A percentile compares a stretch with the other conserved stretches of the same genome.
Evolutionary conservation across 2,797 vertebrate species (phyloP).

Genomic region (Lepus townsendii): DNA sequence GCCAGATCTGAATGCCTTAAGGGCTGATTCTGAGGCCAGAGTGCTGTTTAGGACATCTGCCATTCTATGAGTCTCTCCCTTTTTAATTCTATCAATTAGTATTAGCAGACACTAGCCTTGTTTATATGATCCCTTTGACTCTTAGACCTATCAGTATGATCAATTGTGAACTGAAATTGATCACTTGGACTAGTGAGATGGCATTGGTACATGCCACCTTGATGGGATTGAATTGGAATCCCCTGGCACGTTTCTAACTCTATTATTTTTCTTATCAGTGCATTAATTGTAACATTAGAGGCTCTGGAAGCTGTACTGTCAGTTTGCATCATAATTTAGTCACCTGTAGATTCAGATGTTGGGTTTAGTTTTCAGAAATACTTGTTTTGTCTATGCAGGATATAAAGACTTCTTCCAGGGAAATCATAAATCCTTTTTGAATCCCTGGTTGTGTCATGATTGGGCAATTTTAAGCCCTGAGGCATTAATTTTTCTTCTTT

Average conservation of each 20-base stretch:
- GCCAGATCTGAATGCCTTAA: too few relatives aligned
- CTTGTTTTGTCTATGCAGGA: background rate
- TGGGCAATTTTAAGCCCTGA: background rate
- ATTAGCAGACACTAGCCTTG: too few relatives aligned
- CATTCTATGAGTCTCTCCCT: too few relatives aligned
- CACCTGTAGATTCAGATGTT: background rate
- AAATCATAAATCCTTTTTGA: background rate
- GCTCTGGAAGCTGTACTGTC: background rate
- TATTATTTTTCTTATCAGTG: constrained; percentile 21
- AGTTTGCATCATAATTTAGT: background rate
- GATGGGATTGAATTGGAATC: too few relatives aligned
- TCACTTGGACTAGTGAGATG: too few relatives aligned
- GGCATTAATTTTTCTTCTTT: constrained; percentile 6
- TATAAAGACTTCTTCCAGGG: constrained; percentile 5
- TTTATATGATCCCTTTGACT: too few relatives aligned
- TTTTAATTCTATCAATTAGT: too few relatives aligned
- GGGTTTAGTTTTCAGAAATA: constrained; percentile 33
- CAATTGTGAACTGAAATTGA: too few relatives aligned
- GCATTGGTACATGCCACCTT: too few relatives aligned
- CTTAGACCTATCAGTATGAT: too few relatives aligned
- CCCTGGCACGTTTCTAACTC: background rate
- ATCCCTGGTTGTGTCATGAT: background rate
- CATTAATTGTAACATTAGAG: constrained; percentile 19
- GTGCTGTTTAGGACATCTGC: too few relatives aligned
- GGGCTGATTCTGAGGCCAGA: too few relatives aligned